Evolutionary conservation across 2,888 invertebrate species (phyloP), one percentile per base, ranked within the genome.

Genomic region (Sclerodermus sp.): DNA sequence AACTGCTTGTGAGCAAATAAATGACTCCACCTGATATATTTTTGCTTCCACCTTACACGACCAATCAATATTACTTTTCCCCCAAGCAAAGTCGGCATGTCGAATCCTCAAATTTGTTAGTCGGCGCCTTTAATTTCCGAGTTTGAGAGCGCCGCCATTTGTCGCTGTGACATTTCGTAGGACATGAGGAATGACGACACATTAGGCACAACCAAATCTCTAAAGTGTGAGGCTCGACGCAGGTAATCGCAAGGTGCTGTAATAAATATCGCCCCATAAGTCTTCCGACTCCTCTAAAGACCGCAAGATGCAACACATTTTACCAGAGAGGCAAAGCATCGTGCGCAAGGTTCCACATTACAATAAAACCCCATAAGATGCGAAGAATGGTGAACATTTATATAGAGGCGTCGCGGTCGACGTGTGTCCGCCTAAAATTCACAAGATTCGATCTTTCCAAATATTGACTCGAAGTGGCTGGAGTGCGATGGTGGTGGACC

Each of bases 221-320:
- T 52, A 49, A 55, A 55, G 45, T 38, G 49, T 46, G 52, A 42
- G 45, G 60, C 54, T 62, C 45, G 46, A 54, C 54, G 53, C 74
- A 77, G 76, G 74, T 76, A 71, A 70, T 68, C 62, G 60, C 66
- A 67, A 70, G 70, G 68, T 68, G 66, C 58, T 59, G 56, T 55
- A 58, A 64, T 70, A 71, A 72, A 74, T 76, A 68, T 65, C 64
- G 47, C 49, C 70, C 67, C 70, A 75, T 76, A 69, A 67, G 70
- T 77, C 75, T 76, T 71, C 66, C 60, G 57, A 44, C 47, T 58
- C 58, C 55, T 8, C 34, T 23, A 23, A 23, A 23, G 8, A 8
- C 23, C 23, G 8, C 23, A 3, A 3, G 8, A 5, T 8, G 23
- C 23, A 8, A 23, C 23, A 23, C 23, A n/a, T n/a, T n/a, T n/a